Evolutionary conservation across 2,888 invertebrate genomes (phyloP).

Genomic region (Lithophane leautieri): DNA sequence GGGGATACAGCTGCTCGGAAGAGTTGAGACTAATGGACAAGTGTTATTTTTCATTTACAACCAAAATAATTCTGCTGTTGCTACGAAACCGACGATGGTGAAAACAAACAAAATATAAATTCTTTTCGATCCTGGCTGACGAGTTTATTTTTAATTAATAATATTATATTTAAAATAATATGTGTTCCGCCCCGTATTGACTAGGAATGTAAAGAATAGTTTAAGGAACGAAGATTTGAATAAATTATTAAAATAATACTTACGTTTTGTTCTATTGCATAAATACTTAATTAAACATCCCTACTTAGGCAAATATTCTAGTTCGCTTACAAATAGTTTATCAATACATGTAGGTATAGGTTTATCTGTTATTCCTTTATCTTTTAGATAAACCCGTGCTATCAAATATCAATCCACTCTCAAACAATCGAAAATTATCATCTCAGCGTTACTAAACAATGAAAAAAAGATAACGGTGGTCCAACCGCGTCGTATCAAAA

Average conservation of each 20-base stretch:
- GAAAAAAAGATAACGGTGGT: background rate
- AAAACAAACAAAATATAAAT: conserved; percentile 8
- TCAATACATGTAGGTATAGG: background rate
- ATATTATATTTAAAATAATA: background rate
- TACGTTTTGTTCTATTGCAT: background rate
- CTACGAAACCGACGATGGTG: background rate
- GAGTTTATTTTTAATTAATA: conserved; percentile 13
- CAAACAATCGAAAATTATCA: background rate
- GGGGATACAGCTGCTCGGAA: conserved; percentile 39
- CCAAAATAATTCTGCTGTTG: conserved; percentile 31
- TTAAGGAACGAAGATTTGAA: background rate
- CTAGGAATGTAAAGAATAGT: background rate
- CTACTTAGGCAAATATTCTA: background rate
- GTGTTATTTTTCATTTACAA: conserved; percentile 54
- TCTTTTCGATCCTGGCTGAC: background rate
- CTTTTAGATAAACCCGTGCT: background rate
- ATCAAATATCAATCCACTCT: background rate
- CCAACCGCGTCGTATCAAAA: background rate
- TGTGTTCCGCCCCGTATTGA: background rate
- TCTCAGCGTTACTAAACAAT: background rate
- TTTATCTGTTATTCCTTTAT: background rate
- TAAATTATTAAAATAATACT: background rate
- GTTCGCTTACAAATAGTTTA: background rate
- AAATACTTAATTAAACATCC: background rate
- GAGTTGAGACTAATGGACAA: conserved; percentile 44